Base-by-base conservation (phyloP, 2,797 vertebrate species). In the Emydoidea blandingii region DNA sequence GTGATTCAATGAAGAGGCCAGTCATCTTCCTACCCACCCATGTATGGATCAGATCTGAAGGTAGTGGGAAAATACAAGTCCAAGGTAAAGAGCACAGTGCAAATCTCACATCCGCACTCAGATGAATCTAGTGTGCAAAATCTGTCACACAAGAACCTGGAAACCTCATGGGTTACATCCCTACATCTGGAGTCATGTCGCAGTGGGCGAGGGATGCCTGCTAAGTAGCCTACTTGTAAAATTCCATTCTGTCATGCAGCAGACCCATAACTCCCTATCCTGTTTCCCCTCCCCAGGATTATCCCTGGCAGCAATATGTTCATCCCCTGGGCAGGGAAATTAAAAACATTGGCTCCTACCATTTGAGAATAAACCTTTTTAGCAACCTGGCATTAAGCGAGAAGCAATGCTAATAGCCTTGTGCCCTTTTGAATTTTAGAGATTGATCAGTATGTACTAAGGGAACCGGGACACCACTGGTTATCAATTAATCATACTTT, bases 371-470 rank as follows among this genome's bases (percentile, higher is more conserved):
- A 80, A 29, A 27, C 47, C 59, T 92, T 87, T 59, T 6, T 76
- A 93, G 94, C 94, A 82, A 85, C 84, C 95, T 97, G 93, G 94
- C 96, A 96, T 89, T 78, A 85, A 95, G 92, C 62, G 14, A 96
- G 85, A 94, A 95, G 49, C 82, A 78, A 84, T 72, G 62, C 92
- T 94, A 95, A 86, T 62, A 96, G 88, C 82, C 65, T 91, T 29
- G 62, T 92, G 92, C 85, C 85, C 79, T 18, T 93, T 18, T 78
- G 85, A 74, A 72, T 85, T 88, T 92, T 41, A 87, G 89, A 86
- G 87, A 79, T 54, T 86, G 97, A 97, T 97, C 97, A 72, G 88
- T 87, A 59, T 97, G 96, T 97, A 94, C 96, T 91, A 9, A 92
- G 95, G 88, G 95, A 96, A 94, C 87, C 6, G 93, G 96, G 90